Conservation (phyloP, 2,888 invertebrate species). For the Scaptomyza parva region DNA sequence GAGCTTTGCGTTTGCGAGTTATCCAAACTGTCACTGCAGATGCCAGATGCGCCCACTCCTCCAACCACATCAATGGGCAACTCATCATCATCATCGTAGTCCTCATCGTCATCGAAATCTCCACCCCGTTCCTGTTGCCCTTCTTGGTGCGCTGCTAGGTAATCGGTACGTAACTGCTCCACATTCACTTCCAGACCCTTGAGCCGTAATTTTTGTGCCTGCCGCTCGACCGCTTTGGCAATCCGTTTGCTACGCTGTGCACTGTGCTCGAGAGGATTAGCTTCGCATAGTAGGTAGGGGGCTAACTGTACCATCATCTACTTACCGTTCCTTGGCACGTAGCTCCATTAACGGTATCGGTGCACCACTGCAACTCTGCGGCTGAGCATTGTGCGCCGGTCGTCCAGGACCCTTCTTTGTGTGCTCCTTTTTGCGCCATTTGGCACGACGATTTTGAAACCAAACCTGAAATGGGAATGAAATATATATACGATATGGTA, state of each 20-base stretch:
- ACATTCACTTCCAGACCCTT: conserved; percentile 94
- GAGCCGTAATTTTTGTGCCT: conserved; percentile 94
- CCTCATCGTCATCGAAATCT: conserved; percentile 12
- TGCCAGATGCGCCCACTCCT: conserved; percentile 83
- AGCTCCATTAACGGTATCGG: conserved; percentile 96
- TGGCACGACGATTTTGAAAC: conserved; percentile 99
- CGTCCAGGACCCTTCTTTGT: conserved; percentile 98
- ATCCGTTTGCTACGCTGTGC: conserved; percentile 94
- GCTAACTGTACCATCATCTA: background rate
- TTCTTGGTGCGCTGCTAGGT: conserved; percentile 86
- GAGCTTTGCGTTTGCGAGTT: conserved; percentile 49
- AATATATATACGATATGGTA: background rate
- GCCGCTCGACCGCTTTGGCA: conserved; percentile 94
- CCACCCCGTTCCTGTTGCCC: background rate
- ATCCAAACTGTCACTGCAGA: conserved; percentile 87
- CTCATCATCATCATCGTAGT: conserved; percentile 86
- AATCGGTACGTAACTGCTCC: conserved; percentile 91
- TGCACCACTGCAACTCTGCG: conserved; percentile 97
- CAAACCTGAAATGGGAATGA: conserved; percentile 91
- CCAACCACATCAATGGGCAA: conserved; percentile 92
- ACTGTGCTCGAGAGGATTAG: conserved; percentile 84
- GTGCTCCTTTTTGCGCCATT: conserved; percentile 99
- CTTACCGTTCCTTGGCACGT: conserved; percentile 90
- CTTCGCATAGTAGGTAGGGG: background rate
- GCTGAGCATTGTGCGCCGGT: conserved; percentile 98